These are phyloP conservation scores for Epistrophe grossulariae DNA, from an alignment of 2,888 invertebrate species.

Conservation along the genomic window DNA sequence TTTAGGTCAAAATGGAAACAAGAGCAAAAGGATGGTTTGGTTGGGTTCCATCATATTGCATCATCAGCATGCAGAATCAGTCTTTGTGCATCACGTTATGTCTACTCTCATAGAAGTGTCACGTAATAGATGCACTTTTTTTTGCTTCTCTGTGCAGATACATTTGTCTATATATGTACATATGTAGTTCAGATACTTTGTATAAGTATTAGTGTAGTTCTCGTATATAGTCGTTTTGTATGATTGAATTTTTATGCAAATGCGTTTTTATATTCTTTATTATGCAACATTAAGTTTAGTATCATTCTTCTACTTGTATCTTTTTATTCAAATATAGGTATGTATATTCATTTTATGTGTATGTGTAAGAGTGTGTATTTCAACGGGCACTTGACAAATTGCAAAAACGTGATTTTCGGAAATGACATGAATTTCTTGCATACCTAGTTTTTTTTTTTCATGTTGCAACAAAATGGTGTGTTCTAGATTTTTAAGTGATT, in stretches of 20 bases:
- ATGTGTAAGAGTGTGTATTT: neutral
- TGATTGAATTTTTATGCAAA: slow-evolving; percentile 73
- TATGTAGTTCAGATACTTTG: slow-evolving; percentile 1
- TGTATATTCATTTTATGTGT: neutral
- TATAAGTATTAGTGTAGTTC: neutral
- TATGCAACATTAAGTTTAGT: slow-evolving; percentile 30
- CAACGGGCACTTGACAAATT: neutral
- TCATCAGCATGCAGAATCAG: slow-evolving; percentile 20
- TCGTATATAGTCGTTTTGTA: slow-evolving; percentile 15
- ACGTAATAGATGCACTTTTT: slow-evolving; percentile 65
- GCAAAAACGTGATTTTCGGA: slow-evolving; percentile 6
- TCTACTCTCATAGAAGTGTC: slow-evolving; percentile 33
- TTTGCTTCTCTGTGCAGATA: slow-evolving; percentile 4
- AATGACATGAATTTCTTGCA: neutral
- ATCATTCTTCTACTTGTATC: neutral
- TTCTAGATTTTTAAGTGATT: neutral
- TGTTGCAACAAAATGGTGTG: neutral
- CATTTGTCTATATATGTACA: neutral
- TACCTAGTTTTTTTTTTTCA: neutral
- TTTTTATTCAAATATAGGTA: neutral
- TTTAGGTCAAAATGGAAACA: slow-evolving; percentile 54
- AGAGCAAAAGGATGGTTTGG: slow-evolving; percentile 37
- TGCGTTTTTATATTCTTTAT: slow-evolving; percentile 55
- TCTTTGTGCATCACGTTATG: slow-evolving; percentile 39
- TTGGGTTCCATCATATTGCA: slow-evolving; percentile 29